Percentiles rank a stretch among this genome's conserved stretches.
phyloP scores from a whole-genome alignment of 2,113 vertebrate genomes.

The Mola mola region DNA sequence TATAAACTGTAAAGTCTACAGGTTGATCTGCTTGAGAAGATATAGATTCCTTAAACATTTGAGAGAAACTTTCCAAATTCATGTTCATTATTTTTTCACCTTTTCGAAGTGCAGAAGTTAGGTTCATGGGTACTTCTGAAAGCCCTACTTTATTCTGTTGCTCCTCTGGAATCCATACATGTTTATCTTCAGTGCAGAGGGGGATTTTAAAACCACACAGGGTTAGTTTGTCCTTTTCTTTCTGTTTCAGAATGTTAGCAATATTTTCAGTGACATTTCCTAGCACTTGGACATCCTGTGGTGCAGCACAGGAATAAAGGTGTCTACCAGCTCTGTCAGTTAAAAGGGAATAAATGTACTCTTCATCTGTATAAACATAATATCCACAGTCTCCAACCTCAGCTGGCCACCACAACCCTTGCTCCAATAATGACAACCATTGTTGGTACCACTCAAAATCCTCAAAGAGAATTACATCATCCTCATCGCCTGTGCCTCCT shows the following conservation, averaged over 20 bases:
- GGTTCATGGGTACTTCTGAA: constrained; percentile 84
- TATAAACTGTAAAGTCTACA: constrained; percentile 88
- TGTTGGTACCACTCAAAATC: constrained; percentile 89
- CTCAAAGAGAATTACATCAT: constrained; percentile 76
- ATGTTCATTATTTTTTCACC: constrained; percentile 88
- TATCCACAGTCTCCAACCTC: constrained; percentile 92
- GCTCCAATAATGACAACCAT: constrained; percentile 90
- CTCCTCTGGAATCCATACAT: constrained; percentile 80
- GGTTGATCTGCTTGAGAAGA: constrained; percentile 85
- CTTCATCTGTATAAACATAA: constrained; percentile 90
- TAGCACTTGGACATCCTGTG: constrained; percentile 77
- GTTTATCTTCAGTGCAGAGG: constrained; percentile 79
- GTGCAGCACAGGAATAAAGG: constrained; percentile 87
- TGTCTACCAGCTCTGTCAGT: constrained; percentile 91
- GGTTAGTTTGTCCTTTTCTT: constrained; percentile 80
- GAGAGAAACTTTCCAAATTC: constrained; percentile 89
- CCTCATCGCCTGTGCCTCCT: constrained; percentile 51
- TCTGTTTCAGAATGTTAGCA: constrained; percentile 76
- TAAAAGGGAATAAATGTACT: constrained; percentile 91
- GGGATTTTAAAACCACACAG: constrained; percentile 92
- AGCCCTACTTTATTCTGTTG: constrained; percentile 66
- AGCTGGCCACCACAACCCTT: constrained; percentile 94
- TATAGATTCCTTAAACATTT: constrained; percentile 90
- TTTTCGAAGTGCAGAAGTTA: constrained; percentile 87
- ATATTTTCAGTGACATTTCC: constrained; percentile 80